Percentiles rank a stretch among this genome's conserved stretches.
phyloP scores from a whole-genome alignment of 2,113 vertebrate species.

The Hydrolagus affinis region DNA sequence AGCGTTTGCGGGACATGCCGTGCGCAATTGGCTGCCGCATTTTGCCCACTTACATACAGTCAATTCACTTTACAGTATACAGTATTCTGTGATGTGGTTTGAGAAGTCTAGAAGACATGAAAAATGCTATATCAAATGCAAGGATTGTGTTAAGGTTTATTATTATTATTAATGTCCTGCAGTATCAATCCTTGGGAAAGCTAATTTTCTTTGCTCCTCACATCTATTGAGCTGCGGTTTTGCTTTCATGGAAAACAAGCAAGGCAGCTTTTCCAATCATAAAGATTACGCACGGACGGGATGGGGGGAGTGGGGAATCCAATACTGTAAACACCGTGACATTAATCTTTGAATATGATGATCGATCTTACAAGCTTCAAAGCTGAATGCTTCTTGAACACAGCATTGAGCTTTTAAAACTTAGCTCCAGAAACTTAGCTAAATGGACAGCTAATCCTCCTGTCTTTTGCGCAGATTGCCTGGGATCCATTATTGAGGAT shows the following conservation, averaged over 20 bases:
- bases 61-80: too few relatives aligned
- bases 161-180: too few relatives aligned
- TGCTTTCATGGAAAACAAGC: background rate
- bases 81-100: too few relatives aligned
- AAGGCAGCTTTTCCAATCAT: background rate
- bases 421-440: background rate
- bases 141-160: too few relatives aligned
- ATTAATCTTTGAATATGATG: slow-evolving; percentile 15
- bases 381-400: background rate
- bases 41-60: too few relatives aligned
- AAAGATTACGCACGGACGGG: background rate
- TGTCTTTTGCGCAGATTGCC: background rate
- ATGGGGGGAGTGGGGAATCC: background rate
- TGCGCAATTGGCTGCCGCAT: too few relatives aligned
- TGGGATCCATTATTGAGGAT: background rate
- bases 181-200: too few relatives aligned
- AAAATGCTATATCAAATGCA: too few relatives aligned
- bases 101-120: too few relatives aligned
- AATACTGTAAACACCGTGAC: background rate
- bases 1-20: too few relatives aligned
- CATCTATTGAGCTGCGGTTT: background rate
- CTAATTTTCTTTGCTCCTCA: background rate
- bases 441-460: background rate
- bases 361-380: background rate
- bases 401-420: slow-evolving; percentile 1